These are phyloP conservation scores for Griposia aprilina DNA, from an alignment of 2,888 invertebrate species.

Conservation along the genomic window DNA sequence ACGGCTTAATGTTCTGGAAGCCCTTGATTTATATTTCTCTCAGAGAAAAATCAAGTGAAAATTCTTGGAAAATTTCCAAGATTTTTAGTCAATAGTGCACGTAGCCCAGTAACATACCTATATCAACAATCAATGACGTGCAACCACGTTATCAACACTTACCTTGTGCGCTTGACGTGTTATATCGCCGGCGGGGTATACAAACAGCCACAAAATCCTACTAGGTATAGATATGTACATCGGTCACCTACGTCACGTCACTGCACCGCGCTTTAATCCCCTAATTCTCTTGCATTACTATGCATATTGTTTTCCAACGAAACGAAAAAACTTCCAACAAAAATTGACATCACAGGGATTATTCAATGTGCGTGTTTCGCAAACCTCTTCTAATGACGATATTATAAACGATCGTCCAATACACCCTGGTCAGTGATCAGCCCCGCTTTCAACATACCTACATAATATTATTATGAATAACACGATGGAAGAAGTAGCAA, in stretches of 20 bases:
- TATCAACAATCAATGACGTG: background rate
- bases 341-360: background rate
- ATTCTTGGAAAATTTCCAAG: background rate
- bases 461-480: background rate
- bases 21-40: constrained; percentile 43
- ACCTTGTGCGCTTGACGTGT: background rate
- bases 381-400: background rate
- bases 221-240: background rate
- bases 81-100: background rate
- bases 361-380: background rate
- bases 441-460: background rate
- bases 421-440: background rate
- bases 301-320: background rate
- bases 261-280: background rate
- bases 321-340: no score
- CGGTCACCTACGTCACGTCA: background rate
- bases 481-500: background rate
- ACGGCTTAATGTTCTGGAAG: constrained; percentile 43
- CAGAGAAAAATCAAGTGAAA: constrained; percentile 3
- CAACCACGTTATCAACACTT: background rate
- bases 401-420: background rate
- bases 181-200: background rate
- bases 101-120: background rate
- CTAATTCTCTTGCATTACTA: background rate
- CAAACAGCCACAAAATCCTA: background rate